A percentile compares a stretch with the other conserved stretches of the same genome.
Conservation (phyloP, 53 echinoderm and acorn worm genomes). For the Echinarachnius parma region DNA sequence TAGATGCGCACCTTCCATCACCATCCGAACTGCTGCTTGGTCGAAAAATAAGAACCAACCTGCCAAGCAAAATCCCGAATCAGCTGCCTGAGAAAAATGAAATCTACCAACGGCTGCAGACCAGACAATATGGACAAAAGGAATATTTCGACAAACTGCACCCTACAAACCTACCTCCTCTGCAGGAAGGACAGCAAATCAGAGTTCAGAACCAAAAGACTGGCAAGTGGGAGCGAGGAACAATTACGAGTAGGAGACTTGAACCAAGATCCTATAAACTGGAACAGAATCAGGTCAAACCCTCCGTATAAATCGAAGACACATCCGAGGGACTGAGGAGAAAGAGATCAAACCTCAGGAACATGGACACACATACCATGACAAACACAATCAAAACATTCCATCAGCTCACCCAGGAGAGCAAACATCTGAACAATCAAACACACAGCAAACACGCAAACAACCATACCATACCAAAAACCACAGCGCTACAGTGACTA, state of each 20-base stretch:
- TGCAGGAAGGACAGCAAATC: conserved; percentile 23
- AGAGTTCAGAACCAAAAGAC: conserved; percentile 40
- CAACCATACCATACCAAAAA: too few relatives aligned
- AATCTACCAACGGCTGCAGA: conserved; percentile 23
- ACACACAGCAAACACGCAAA: too few relatives aligned
- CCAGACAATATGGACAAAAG: conserved; percentile 46
- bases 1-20: conserved; percentile 50
- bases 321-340: too few relatives aligned
- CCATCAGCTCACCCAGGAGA: too few relatives aligned
- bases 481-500: too few relatives aligned
- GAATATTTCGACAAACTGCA: conserved; percentile 39
- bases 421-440: too few relatives aligned
- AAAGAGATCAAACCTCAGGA: too few relatives aligned
- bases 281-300: neutral
- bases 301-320: conserved; percentile 16
- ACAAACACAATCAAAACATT: too few relatives aligned
- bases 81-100: conserved; percentile 6
- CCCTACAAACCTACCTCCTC: conserved; percentile 33
- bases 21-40: conserved; percentile 52
- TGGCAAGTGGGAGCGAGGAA: conserved; percentile 37
- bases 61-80: conserved; percentile 47
- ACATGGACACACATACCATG: too few relatives aligned
- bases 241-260: conserved; percentile 5
- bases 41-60: conserved; percentile 44
- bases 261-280: conserved; percentile 43